Base-by-base conservation (phyloP, 1,140 invertebrate genomes). In the Papilio polyxenes region DNA sequence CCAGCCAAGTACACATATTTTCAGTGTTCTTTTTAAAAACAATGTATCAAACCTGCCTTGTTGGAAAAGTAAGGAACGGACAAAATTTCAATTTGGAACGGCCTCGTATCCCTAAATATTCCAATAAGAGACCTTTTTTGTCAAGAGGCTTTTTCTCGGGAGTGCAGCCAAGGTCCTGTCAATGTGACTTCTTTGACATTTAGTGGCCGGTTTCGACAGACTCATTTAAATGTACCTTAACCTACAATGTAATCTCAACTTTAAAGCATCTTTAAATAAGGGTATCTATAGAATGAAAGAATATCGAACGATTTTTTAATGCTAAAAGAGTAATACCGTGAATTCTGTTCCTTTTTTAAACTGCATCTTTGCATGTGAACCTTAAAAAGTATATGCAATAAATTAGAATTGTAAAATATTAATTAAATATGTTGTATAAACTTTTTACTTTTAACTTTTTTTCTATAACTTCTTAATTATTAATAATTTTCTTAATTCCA, bases 141-240 rank as follows among this genome's bases (percentile, higher is more conserved):
- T 84, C 84, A 31, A 69, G 75, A 83, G 75, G 82, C 81, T 83
- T 78, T 84, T 87, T 89, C 84, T 82, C 87, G 40, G 84, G 83
- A 87, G 81, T 81, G 82, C 79, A 77, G 65, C 84, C 87, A 90
- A 92, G 91, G 91, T 88, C 89, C 85, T 83, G 80, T 86, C 88
- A 92, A 92, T 89, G 91, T 92, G 89, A 92, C 91, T 91, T 86
- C 83, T 88, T 88, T 91, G 91, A 92, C 91, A 91, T 92, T 92
- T 86, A 82, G 80, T 84, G 82, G 85, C 84, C 88, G 86, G 88
- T 87, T 88, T 75, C 80, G 78, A 75, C 51, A 82, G 81, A 23
- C 83, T 80, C 74, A 65, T 44, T 77, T 81, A 80, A 84, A 84
- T 65, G 85, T 82, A 84, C 72, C 53, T 59, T 31, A 48, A 20